A percentile compares a stretch with the other conserved stretches of the same genome.
phyloP scores from a whole-genome alignment of 2,113 vertebrate species.

The Castor canadensis region DNA sequence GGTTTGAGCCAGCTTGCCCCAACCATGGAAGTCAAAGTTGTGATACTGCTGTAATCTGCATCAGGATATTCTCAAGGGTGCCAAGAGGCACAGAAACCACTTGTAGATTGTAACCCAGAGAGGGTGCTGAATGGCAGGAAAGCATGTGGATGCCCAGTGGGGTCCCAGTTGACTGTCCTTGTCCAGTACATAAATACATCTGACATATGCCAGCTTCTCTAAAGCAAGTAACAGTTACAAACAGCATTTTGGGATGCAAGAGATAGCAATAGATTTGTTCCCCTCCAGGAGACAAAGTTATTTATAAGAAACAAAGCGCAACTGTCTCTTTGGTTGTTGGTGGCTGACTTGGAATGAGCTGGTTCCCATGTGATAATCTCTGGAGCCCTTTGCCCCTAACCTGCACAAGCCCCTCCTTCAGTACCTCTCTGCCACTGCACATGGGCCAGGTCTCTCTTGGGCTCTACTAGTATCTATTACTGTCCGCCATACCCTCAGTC shows the following conservation, averaged over 20 bases:
- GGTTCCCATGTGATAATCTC: neutral
- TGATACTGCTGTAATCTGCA: neutral
- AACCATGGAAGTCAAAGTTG: neutral
- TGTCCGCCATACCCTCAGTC: neutral
- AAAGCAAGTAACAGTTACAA: neutral
- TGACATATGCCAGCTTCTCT: neutral
- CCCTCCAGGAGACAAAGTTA: neutral
- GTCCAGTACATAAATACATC: neutral
- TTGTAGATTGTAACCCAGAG: neutral
- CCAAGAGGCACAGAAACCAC: neutral
- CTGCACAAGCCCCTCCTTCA: neutral
- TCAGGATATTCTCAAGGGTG: neutral
- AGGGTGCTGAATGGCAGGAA: neutral
- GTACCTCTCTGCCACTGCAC: neutral
- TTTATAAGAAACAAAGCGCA: neutral
- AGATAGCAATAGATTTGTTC: neutral
- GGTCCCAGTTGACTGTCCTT: neutral
- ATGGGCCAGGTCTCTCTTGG: neutral
- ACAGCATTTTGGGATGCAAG: neutral
- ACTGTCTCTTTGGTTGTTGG: neutral
- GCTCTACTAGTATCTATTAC: neutral
- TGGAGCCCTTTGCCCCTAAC: neutral
- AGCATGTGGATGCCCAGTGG: too few relatives aligned
- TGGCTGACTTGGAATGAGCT: neutral
- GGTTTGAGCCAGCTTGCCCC: neutral